Evolutionary conservation across 2,113 vertebrate genomes (phyloP).

Genomic region (Chelonoidis abingdonii): DNA sequence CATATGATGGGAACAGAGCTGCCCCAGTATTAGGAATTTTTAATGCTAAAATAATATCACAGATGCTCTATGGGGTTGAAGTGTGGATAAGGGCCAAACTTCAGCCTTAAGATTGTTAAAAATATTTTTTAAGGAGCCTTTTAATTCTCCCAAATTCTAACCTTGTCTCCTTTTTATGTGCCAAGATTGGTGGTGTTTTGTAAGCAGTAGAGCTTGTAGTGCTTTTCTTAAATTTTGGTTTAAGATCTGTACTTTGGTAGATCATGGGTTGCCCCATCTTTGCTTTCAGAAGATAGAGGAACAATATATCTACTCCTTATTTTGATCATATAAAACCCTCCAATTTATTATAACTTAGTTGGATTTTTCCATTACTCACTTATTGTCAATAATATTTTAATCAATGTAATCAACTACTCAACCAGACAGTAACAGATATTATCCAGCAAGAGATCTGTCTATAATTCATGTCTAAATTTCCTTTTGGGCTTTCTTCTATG

Average conservation of each 20-base stretch:
- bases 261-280: neutral
- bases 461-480: neutral
- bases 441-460: neutral
- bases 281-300: neutral
- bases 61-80: neutral
- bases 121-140: neutral
- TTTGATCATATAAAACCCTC: neutral
- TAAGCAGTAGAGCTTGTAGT: neutral
- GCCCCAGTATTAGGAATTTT: neutral
- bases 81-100: neutral
- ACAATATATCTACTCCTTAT: neutral
- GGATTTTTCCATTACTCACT: neutral
- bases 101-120: neutral
- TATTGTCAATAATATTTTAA: neutral
- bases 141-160: neutral
- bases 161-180: neutral
- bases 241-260: neutral
- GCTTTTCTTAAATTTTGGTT: neutral
- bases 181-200: neutral
- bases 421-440: neutral
- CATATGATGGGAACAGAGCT: neutral
- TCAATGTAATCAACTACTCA: neutral
- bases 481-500: neutral
- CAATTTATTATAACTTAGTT: neutral
- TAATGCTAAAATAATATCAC: neutral